A percentile compares a stretch with the other conserved stretches of the same genome.
Conservation (phyloP, 2,797 vertebrate species). For the Urosaurus nigricauda region DNA sequence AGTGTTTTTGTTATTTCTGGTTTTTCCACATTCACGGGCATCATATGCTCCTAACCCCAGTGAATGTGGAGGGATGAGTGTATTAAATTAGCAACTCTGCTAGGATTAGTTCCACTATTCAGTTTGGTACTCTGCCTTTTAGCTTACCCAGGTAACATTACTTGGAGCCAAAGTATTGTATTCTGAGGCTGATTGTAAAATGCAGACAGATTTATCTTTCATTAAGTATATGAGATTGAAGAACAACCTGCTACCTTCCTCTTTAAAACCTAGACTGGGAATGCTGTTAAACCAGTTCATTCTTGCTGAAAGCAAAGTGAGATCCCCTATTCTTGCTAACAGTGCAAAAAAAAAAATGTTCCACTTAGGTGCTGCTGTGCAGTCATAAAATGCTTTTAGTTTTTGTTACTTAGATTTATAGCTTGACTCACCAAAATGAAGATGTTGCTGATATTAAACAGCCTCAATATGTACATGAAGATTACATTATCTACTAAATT, state of each 20-base stretch:
- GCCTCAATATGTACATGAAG: not conserved
- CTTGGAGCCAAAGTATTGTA: not conserved
- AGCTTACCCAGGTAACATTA: not conserved
- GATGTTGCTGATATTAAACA: not conserved
- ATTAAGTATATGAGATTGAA: not conserved
- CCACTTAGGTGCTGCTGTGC: not conserved
- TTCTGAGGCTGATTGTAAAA: not conserved
- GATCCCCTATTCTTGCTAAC: not conserved
- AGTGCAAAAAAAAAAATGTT: not conserved
- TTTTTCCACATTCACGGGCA: no score
- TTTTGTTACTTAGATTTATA: not conserved
- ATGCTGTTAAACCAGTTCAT: not conserved
- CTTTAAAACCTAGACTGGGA: not conserved
- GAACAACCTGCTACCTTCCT: not conserved
- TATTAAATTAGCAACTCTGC: not conserved
- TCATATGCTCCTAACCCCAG: no score
- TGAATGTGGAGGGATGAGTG: no score
- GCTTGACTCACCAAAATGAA: not conserved
- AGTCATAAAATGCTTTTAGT: not conserved
- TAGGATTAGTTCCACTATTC: not conserved
- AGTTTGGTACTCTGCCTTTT: not conserved
- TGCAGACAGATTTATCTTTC: not conserved
- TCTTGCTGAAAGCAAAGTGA: not conserved
- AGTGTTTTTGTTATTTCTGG: no score
- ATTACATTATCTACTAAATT: not conserved